Conservation (phyloP, 1,140 invertebrate species). For the Chironomus striatipennis region DNA sequence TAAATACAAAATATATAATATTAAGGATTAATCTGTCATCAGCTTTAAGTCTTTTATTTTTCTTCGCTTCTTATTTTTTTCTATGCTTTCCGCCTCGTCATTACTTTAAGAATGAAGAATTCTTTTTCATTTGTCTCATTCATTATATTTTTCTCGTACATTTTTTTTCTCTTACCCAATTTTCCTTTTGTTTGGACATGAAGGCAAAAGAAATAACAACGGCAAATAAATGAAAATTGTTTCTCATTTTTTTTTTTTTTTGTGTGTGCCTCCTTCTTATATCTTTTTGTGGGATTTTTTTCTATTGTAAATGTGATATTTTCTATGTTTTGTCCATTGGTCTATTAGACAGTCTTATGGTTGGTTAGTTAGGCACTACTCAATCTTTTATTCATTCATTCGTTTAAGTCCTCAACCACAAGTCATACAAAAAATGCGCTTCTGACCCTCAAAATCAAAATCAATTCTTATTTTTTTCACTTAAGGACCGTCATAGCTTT, state of each 20-base stretch:
- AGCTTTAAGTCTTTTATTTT: conserved; percentile 5
- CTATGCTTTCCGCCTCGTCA: not conserved
- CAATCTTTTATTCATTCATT: too few species aligned
- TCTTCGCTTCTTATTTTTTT: not conserved
- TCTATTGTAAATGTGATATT: too few species aligned
- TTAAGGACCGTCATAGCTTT: conserved; percentile 6
- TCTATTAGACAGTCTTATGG: too few species aligned
- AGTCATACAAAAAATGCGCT: not conserved
- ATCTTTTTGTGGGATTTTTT: too few species aligned
- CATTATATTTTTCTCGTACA: not conserved
- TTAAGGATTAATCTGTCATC: conserved; percentile 21
- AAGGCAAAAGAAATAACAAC: not conserved
- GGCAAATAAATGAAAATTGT: conserved; percentile 8
- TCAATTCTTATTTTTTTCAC: not conserved
- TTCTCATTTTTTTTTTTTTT: too few species aligned
- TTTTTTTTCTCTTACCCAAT: not conserved
- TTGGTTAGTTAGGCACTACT: too few species aligned
- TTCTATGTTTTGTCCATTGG: too few species aligned
- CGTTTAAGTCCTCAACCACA: too few species aligned
- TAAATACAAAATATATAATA: conserved; percentile 1
- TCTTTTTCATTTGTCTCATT: conserved; percentile 2
- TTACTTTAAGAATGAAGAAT: not conserved
- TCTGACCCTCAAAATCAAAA: not conserved
- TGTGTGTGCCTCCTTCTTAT: too few species aligned
- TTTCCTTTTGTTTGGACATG: not conserved